Base-by-base conservation (phyloP, 1,140 invertebrate genomes). In the Asbolus verrucosus region DNA sequence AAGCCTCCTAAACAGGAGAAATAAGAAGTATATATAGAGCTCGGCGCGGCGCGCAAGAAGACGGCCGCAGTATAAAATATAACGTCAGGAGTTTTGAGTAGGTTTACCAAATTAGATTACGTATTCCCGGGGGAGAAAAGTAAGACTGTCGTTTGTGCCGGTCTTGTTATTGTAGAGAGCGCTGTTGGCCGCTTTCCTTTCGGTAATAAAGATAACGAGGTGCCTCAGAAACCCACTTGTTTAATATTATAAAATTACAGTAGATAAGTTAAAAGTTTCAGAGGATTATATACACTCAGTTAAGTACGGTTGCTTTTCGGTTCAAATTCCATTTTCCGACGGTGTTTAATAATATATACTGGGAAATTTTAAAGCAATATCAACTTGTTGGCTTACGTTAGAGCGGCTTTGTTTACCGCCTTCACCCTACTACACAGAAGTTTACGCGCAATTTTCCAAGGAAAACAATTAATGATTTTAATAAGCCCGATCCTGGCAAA, bases 31-130 rank as follows among this genome's bases (percentile, higher is more conserved):
- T n/a, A n/a, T n/a, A n/a, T n/a, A n/a, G n/a, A 27, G 24, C 3
- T 27, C 24, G 24, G 24, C 3, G 24, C 24, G 24, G 3, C 3
- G 24, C 24, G 24, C 24, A 14, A 54, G 14, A 16, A 54, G 21
- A 27, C 15, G 21, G 46, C 19, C 46, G 9, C 46, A 27, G 46
- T 39, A 63, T 68, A 67, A 73, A 73, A 71, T 71, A 74, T 72
- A 68, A 74, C 73, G 70, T 74, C 73, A 71, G 46, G 46, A 66
- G 66, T 65, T 72, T 67, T 62, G 62, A 70, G 41, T 68, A 65
- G 73, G 66, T 71, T 74, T 65, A 71, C 61, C 67, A 74, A 74
- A 74, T 74, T 74, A 74, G 73, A 74, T 74, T 74, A 74, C 59
- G 50, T 74, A 66, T 72, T 72, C 70, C 65, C 43, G 41, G 27